Conservation (phyloP, 2,888 invertebrate genomes). For the Mythimna ferrago region DNA sequence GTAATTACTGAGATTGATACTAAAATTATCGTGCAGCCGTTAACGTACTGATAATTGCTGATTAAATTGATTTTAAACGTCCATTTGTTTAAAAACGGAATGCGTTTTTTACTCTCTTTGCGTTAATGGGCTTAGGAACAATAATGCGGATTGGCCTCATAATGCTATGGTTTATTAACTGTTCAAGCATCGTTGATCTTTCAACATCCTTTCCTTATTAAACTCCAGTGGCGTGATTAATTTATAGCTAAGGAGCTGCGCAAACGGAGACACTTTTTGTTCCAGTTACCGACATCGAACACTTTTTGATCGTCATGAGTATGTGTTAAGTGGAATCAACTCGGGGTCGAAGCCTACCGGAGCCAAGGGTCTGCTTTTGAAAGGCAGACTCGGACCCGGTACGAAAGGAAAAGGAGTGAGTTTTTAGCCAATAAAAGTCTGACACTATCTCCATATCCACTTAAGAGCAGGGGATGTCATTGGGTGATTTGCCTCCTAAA, state of each 20-base stretch:
- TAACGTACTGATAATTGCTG: slow-evolving; percentile 31
- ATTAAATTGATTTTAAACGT: slow-evolving; percentile 42
- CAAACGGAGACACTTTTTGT: no score
- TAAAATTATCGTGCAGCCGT: slow-evolving; percentile 34
- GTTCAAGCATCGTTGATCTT: slow-evolving; percentile 37
- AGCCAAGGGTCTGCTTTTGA: no score
- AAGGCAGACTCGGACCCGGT: no score
- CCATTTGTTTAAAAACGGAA: slow-evolving; percentile 38
- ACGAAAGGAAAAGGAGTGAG: no score
- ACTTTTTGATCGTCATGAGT: no score
- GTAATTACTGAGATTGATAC: slow-evolving; percentile 40
- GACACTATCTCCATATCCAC: no score
- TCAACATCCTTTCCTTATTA: slow-evolving; percentile 30
- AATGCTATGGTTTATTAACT: slow-evolving; percentile 12
- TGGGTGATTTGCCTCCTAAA: no score
- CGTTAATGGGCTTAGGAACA: slow-evolving; percentile 5
- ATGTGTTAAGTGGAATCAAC: no score
- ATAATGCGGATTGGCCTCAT: slow-evolving; percentile 5
- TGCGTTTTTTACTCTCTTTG: slow-evolving; percentile 23
- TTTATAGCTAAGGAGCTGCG: neutral
- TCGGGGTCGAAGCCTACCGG: no score
- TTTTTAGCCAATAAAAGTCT: no score
- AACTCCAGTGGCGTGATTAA: slow-evolving; percentile 11
- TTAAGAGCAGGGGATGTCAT: no score
- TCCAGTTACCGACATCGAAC: no score